Conservation (phyloP, 2,113 vertebrate species). For the Crypturellus undulatus region DNA sequence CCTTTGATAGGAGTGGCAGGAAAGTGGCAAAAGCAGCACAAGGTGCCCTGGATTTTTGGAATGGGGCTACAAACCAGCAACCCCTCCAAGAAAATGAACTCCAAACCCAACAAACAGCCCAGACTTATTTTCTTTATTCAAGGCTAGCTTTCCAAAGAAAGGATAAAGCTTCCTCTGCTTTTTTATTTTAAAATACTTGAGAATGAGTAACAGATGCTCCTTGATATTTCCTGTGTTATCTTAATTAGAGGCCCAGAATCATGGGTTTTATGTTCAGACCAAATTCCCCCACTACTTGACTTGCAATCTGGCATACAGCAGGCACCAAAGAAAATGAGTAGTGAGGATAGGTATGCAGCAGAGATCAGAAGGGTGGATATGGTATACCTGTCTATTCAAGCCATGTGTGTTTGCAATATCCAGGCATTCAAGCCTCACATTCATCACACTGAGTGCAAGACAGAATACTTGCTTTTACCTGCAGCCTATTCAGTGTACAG, state of each 20-base stretch:
- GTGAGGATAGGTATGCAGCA: not conserved
- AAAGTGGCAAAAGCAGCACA: not conserved
- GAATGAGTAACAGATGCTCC: not conserved
- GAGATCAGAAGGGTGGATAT: not conserved
- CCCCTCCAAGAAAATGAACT: not conserved
- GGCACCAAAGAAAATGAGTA: constrained; percentile 23
- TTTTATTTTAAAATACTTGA: not conserved
- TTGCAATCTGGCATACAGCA: constrained; percentile 32
- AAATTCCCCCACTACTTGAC: not conserved
- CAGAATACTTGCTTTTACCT: constrained; percentile 50
- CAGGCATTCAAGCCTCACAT: constrained; percentile 25
- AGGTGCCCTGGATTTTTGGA: rapidly evolving
- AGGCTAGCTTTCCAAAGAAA: not conserved
- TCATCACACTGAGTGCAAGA: constrained; percentile 41
- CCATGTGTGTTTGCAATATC: not conserved
- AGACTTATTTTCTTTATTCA: not conserved
- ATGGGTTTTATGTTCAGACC: not conserved
- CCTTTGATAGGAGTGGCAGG: not conserved
- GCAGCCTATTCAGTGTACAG: constrained; percentile 6
- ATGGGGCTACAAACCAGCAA: rapidly evolving
- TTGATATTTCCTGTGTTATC: not conserved
- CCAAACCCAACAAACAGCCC: not conserved
- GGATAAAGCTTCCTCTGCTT: not conserved
- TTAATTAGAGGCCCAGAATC: not conserved
- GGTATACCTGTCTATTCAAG: constrained; percentile 19